Evolutionary conservation across 37 sponge, comb jelly and placozoan genomes (phyloP).

Genomic region (Lycopodina hypogea): DNA sequence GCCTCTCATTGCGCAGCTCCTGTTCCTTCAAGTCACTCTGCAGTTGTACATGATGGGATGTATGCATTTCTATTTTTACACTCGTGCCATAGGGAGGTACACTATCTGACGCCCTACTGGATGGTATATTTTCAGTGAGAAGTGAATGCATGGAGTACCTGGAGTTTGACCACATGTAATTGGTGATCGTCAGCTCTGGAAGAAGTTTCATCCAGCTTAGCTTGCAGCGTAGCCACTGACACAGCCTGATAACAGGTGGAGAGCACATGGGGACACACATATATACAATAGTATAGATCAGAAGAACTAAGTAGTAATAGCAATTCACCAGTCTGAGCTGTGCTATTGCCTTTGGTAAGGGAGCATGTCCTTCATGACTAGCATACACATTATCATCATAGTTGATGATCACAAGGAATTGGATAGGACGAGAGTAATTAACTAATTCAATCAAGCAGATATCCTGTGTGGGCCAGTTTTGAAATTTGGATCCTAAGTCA

Average conservation of each 20-base stretch:
- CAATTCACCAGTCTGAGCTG: too few species aligned
- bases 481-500: too few species aligned
- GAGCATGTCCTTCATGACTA: background rate
- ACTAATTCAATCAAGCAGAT: too few species aligned
- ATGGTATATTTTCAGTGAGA: too few species aligned
- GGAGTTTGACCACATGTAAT: conserved; percentile 39
- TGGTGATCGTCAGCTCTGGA: conserved; percentile 34
- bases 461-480: too few species aligned
- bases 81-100: too few species aligned
- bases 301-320: too few species aligned
- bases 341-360: background rate
- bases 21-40: conserved; percentile 62
- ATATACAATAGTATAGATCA: too few species aligned
- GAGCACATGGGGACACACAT: background rate
- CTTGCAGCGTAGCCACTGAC: conserved; percentile 21
- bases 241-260: conserved; percentile 19
- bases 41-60: background rate
- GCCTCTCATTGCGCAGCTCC: conserved; percentile 66
- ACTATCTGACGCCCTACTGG: background rate
- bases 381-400: background rate
- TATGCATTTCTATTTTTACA: too few species aligned
- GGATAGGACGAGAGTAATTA: too few species aligned
- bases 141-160: too few species aligned
- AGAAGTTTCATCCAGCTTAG: conserved; percentile 52
- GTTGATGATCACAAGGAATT: too few species aligned